Base-by-base conservation (phyloP, 1,140 invertebrate genomes). In the Asobara japonica region DNA sequence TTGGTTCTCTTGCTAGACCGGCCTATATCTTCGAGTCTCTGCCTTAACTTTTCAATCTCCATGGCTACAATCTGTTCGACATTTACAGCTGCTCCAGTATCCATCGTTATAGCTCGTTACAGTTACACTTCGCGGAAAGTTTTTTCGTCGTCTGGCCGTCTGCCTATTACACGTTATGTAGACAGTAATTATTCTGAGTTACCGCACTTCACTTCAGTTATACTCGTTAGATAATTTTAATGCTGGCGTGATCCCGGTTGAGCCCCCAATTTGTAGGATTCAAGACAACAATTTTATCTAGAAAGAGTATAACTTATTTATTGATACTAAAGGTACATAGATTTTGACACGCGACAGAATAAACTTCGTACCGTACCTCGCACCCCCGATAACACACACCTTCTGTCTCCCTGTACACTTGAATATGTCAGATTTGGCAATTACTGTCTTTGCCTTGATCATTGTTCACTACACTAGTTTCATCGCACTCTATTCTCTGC, bases 211-310 rank as follows among this genome's bases (percentile, higher is more conserved):
- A 27, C 29, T 41, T 66, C 31, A 10, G 20, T 65, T 20, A 31
- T 16, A 48, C 29, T 65, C 13, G n/a, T 56, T 22, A 65, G 61
- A n/a, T 73, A 65, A 25, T 27, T 10, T 27, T 36, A 31, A 38
- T 36, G 29, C 10, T 69, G 31, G 18, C 2, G 2, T 16, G 68
- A 72, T 72, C 71, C 71, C 71, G 71, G 71, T 62, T 56, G 65
- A 73, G 65, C 65, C 71, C 71, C 71, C 71, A 67, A 73, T 67
- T 20, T 71, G 69, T 71, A 45, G 60, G 56, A 71, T 71, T n/a
- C n/a, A n/a, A n/a, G n/a, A n/a, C n/a, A n/a, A n/a, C n/a, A n/a
- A n/a, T n/a, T n/a, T n/a, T n/a, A n/a, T n/a, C n/a, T n/a, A n/a
- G n/a, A n/a, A n/a, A n/a, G n/a, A n/a, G n/a, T n/a, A n/a, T n/a